Evolutionary conservation across 2,888 invertebrate species (phyloP), one percentile per base, ranked within the genome.

Genomic region (Hypolimnas misippus): DNA sequence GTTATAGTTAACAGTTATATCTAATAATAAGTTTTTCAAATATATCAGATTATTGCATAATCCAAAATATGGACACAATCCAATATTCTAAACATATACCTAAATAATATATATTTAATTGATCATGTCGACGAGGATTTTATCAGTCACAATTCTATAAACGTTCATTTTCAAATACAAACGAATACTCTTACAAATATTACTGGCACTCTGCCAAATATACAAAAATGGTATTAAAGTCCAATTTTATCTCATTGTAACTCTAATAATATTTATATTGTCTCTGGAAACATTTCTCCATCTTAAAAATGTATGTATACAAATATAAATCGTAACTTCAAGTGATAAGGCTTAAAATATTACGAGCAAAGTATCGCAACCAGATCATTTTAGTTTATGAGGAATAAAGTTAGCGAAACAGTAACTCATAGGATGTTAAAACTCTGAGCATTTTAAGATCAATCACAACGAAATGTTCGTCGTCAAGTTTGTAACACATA

Each of bases 311-410:
- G 6, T 3, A 49, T 29, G 14, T 16, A 31, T 21, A 12, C 3
- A 3, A 58, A 42, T 52, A 19, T 50, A 25, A 57, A 57, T 17
- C 17, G 25, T 57, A 57, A 8, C 6, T 3, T 2, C 12, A 16
- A 38, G 17, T 1, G 7, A 50, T 38, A 57, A 49, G 50, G 50
- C 5, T n/a, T 49, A 50, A 29, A 29, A 1, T n/a, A 16, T 16
- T 17, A 25, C 21, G 29, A 17, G 2, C 2, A n/a, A 14, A 57
- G 10, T 44, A 12, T 44, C 19, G 7, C 17, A 12, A 7, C 1
- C 44, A 44, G 19, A 25, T 19, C n/a, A 56, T 46, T 57, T 35
- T 25, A 57, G 57, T 49, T 50, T 50, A 50, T 17, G 50, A 38
- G 38, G 38, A 14, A 29, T 49, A 38, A 57, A 57, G 50, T 50